Evolutionary conservation across 2,113 vertebrate species (phyloP).

Genomic region (Labeo catla): DNA sequence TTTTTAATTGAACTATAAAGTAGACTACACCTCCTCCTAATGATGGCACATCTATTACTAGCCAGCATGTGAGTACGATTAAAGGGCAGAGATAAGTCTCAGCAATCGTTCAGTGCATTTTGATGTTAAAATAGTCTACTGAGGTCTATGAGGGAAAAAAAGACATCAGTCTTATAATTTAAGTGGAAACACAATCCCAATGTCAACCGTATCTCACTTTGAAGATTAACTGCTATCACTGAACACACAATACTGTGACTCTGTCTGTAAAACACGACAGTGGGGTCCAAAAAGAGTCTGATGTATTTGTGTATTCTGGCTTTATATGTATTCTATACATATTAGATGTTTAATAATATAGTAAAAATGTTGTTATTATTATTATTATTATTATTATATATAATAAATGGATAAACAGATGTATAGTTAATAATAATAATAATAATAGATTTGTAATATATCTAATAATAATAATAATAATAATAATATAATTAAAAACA

Average conservation of each 20-base stretch:
- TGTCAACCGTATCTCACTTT: not conserved
- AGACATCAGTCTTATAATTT: not conserved
- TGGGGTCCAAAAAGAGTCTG: not conserved
- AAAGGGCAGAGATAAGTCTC: slow-evolving; percentile 16
- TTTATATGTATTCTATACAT: not conserved
- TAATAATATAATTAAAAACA: too few species aligned
- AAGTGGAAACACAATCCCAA: not conserved
- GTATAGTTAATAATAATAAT: too few species aligned
- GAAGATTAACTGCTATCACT: not conserved
- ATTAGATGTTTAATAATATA: too few species aligned
- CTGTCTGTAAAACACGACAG: not conserved
- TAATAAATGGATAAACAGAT: too few species aligned
- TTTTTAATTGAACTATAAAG: slow-evolving; percentile 74
- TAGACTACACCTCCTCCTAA: slow-evolving; percentile 29
- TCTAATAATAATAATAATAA: too few species aligned
- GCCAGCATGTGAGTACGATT: not conserved
- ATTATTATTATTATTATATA: too few species aligned
- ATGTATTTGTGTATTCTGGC: not conserved
- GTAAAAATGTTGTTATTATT: too few species aligned
- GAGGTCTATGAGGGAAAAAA: not conserved
- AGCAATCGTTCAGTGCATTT: slow-evolving; percentile 11
- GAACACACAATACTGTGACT: slow-evolving; percentile 1
- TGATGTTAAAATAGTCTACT: slow-evolving; percentile 28
- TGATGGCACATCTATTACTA: not conserved
- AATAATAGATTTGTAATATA: too few species aligned